Evolutionary conservation across 30 jellyfish, hydroid and myxozoan genomes (phyloP).

Genomic region (Cassiopea andromeda): DNA sequence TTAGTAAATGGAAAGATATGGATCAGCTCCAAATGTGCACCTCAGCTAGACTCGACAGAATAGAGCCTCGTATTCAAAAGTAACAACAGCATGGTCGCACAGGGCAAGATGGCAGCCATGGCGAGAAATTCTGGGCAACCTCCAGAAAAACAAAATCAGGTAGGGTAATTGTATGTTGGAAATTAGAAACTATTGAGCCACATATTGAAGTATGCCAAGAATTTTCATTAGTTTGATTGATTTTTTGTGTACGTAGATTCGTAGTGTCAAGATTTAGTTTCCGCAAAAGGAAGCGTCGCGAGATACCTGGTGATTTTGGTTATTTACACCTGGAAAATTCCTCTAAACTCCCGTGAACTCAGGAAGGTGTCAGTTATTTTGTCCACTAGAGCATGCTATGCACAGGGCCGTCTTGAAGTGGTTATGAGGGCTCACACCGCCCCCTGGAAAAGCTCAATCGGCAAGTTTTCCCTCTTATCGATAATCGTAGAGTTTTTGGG

Average conservation of each 20-base stretch:
- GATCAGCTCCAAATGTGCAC: too few relatives aligned
- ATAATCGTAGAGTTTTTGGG: too few relatives aligned
- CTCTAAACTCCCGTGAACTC: background rate
- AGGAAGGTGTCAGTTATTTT: background rate
- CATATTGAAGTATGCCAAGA: background rate
- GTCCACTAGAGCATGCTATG: background rate
- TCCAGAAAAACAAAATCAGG: conserved; percentile 68
- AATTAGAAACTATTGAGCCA: background rate
- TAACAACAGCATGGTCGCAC: conserved; percentile 11
- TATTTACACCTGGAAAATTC: background rate
- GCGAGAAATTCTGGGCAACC: conserved; percentile 41
- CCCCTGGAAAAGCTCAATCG: too few relatives aligned
- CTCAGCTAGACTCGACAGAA: too few relatives aligned
- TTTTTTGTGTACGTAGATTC: background rate
- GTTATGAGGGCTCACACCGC: too few relatives aligned
- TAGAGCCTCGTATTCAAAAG: conserved; percentile 17
- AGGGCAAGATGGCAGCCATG: conserved; percentile 43
- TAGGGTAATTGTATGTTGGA: background rate
- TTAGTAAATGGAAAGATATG: too few relatives aligned
- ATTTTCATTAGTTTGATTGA: background rate
- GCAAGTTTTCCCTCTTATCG: too few relatives aligned
- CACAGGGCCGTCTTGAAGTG: too few relatives aligned
- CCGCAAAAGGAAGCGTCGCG: background rate
- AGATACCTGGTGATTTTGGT: background rate
- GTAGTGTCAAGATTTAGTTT: background rate